A percentile compares a stretch with the other conserved stretches of the same genome.
Evolutionary conservation across 2,888 invertebrate species (phyloP).

Genomic region (Parnassius mnemosyne): DNA sequence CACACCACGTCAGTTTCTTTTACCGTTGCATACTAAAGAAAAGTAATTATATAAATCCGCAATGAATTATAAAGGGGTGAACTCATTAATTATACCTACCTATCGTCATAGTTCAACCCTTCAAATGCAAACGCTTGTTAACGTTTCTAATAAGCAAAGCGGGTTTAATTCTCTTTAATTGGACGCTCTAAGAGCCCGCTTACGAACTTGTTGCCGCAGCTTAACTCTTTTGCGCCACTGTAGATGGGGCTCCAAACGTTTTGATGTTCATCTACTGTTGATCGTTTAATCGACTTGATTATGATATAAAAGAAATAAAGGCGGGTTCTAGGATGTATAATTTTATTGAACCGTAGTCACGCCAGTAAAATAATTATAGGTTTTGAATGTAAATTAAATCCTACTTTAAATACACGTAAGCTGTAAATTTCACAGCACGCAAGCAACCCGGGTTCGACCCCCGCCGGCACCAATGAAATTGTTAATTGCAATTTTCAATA

Average conservation of each 20-base stretch:
- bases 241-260: slow-evolving; percentile 21
- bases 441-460: no score
- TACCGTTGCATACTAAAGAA: slow-evolving; percentile 13
- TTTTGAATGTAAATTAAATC: neutral
- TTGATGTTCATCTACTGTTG: slow-evolving; percentile 23
- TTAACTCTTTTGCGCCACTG: slow-evolving; percentile 21
- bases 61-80: slow-evolving; percentile 20
- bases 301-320: slow-evolving; percentile 4
- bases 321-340: neutral
- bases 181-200: slow-evolving; percentile 21
- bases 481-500: no score
- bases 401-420: no score
- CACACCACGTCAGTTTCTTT: neutral
- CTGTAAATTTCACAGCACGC: no score
- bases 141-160: slow-evolving; percentile 28
- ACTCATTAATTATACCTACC: slow-evolving; percentile 24
- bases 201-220: slow-evolving; percentile 25
- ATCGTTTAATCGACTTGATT: slow-evolving; percentile 19
- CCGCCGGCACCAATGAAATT: no score
- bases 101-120: slow-evolving; percentile 18
- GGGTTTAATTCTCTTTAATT: slow-evolving; percentile 27
- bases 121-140: slow-evolving; percentile 25
- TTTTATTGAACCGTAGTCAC: neutral
- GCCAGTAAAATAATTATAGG: neutral
- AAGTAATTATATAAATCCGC: slow-evolving; percentile 24